These are phyloP conservation scores for Gallinago paraguaiae DNA, from an alignment of 2,113 vertebrate species.

Conservation along the genomic window DNA sequence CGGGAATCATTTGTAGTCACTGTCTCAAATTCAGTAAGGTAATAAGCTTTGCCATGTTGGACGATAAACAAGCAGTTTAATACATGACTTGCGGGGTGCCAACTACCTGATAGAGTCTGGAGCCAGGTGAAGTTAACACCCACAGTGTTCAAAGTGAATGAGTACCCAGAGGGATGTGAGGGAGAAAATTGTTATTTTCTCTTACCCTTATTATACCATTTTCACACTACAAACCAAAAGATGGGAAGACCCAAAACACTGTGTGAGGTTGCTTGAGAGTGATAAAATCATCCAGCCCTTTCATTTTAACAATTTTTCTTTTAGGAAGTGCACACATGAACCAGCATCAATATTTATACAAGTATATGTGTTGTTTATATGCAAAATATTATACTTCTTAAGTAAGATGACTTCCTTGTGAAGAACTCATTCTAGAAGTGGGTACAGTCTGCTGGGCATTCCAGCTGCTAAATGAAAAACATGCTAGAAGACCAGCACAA, in stretches of 20 bases:
- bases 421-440: not conserved
- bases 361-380: not conserved
- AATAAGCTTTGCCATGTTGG: not conserved
- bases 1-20: not conserved
- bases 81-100: not conserved
- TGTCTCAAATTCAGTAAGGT: not conserved
- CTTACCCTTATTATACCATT: not conserved
- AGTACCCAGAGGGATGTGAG: not conserved
- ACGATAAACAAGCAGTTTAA: not conserved
- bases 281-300: not conserved
- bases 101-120: not conserved
- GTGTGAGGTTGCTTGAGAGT: not conserved
- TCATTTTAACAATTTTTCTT: not conserved
- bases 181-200: not conserved
- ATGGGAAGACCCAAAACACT: conserved; percentile 17
- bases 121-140: not conserved
- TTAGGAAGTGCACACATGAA: not conserved
- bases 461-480: not conserved
- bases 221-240: conserved; percentile 33
- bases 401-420: not conserved
- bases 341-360: not conserved
- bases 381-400: not conserved
- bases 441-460: not conserved
- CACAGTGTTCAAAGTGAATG: not conserved
- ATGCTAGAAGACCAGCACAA: not conserved